A percentile compares a stretch with the other conserved stretches of the same genome.
phyloP scores from a whole-genome alignment of 2,888 invertebrate genomes.

The Eugnorisma glareosa region DNA sequence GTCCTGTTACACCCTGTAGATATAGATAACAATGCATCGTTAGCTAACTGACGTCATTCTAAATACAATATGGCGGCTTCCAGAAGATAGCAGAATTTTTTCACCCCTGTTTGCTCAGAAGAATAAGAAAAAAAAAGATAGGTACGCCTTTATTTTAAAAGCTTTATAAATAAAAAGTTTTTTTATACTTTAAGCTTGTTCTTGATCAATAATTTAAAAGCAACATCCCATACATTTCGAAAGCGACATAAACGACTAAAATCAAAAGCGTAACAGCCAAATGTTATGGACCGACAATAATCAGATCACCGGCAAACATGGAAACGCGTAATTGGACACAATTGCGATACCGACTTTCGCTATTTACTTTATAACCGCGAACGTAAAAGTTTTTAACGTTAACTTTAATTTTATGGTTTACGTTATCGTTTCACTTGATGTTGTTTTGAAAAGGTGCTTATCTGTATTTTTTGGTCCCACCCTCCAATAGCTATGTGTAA shows the following conservation, averaged over 20 bases:
- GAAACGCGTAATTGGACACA: constrained; percentile 57
- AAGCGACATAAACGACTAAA: constrained; percentile 58
- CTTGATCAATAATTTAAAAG: neutral
- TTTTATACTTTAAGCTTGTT: too few species aligned
- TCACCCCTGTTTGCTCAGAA: too few species aligned
- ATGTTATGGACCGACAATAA: constrained; percentile 62
- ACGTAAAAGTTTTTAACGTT: constrained; percentile 50
- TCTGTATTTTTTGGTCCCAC: too few species aligned
- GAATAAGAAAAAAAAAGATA: too few species aligned
- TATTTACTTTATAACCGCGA: constrained; percentile 61
- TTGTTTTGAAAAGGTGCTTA: neutral
- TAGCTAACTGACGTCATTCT: too few species aligned
- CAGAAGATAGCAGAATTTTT: too few species aligned
- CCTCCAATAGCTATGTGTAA: too few species aligned
- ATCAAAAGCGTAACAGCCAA: constrained; percentile 66
- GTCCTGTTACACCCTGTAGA: too few species aligned
- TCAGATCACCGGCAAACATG: constrained; percentile 48
- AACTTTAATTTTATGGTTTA: constrained; percentile 35
- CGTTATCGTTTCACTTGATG: constrained; percentile 36
- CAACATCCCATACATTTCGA: constrained; percentile 56
- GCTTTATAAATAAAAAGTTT: too few species aligned
- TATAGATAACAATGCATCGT: too few species aligned
- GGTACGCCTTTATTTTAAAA: too few species aligned
- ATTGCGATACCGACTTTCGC: constrained; percentile 64
- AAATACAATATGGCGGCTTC: too few species aligned